These are phyloP conservation scores for Aplysina aerophoba DNA, from an alignment of 37 sponge, comb jelly and placozoan species.

Conservation along the genomic window DNA sequence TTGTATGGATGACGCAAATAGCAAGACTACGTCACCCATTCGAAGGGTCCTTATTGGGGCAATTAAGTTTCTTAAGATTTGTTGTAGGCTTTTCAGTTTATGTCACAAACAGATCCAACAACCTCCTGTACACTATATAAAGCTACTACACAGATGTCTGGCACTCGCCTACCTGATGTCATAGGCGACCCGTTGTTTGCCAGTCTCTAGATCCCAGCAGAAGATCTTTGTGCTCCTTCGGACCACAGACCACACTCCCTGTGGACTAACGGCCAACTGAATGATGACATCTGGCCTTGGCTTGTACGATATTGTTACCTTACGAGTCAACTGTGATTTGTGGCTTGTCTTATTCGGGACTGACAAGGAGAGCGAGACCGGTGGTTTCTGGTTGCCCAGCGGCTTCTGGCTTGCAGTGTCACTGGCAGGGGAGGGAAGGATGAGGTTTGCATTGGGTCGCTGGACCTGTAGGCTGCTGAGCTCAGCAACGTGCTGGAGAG, in stretches of 20 bases:
- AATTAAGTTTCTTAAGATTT: no score
- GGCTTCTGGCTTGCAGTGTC: no score
- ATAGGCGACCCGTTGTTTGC: constrained; percentile 40
- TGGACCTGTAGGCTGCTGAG: background rate
- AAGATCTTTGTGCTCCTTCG: constrained; percentile 67
- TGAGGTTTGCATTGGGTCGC: background rate
- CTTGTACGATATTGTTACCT: constrained; percentile 4
- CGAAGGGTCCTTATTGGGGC: no score
- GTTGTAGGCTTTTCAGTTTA: no score
- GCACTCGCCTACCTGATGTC: constrained; percentile 54
- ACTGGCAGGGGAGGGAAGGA: background rate
- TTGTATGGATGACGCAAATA: no score
- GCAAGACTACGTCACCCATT: no score
- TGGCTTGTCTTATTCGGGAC: background rate
- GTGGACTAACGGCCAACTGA: constrained; percentile 37
- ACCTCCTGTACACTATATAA: no score
- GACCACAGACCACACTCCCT: constrained; percentile 78
- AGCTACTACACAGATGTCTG: no score
- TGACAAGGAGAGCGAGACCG: no score
- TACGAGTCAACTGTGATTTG: background rate
- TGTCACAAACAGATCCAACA: no score
- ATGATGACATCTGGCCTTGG: constrained; percentile 66
- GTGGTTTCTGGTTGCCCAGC: no score
- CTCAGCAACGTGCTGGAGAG: constrained; percentile 46
- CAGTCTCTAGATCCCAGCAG: constrained; percentile 68